Evolutionary conservation across 2,888 invertebrate species (phyloP), one percentile per base, ranked within the genome.

Genomic region (Drosophila greeni): DNA sequence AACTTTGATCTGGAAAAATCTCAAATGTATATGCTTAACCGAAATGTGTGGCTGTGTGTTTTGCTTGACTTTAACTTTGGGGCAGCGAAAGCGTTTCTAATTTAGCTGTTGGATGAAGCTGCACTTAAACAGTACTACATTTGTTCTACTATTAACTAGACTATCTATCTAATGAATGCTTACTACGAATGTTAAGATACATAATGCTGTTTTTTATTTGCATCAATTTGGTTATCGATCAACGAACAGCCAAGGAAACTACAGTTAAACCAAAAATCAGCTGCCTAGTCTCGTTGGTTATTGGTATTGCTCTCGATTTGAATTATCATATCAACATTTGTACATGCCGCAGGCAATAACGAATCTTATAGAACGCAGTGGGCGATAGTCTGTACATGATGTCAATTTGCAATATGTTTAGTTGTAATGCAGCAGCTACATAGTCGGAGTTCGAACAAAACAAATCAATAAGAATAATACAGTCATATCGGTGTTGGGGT

Each of bases 321-420:
- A 24, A 45, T 43, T 62, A 52, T 49, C 23, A 39, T 57, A 47
- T 56, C 69, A 60, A 70, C 52, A 39, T 34, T 65, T 54, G 37
- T 62, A 68, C 79, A 79, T 79, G 76, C 79, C 79, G 80, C 79
- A 84, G 84, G 79, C 79, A 82, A 67, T 66, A 78, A 70, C 42
- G 64, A 71, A 29, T 70, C 57, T 76, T 67, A 73, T 67, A 70
- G 59, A 78, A 81, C 61, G 79, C 76, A 70, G 71, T 70, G 70
- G 62, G 36, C 62, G 34, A 64, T 48, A 62, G 53, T 54, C 70
- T 67, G 67, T 67, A 67, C 67, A 67, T 39, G 34, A 62, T 54
- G 47, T 36, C 9, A 45, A 16, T 34, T 51, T 53, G 52, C 64
- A 40, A 14, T 42, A 43, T 47, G 33, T 45, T 68, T 24, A 36